Conservation (phyloP, 2,113 vertebrate genomes). For the Embiotoca jacksoni region DNA sequence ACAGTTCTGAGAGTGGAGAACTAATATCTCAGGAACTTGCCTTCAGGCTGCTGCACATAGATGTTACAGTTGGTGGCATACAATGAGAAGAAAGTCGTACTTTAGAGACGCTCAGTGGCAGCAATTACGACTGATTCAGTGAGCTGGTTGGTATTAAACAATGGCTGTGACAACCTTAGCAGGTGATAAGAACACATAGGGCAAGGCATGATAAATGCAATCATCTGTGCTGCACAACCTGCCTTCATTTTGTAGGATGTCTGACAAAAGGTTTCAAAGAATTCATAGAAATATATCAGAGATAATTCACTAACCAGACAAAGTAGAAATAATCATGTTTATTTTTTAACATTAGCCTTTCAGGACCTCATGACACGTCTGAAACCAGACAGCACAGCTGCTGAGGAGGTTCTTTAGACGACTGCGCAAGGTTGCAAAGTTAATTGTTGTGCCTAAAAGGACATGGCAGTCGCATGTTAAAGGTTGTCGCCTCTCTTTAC, state of each 20-base stretch:
- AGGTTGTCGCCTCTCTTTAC: conserved; percentile 73
- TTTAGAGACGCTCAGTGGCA: conserved; percentile 52
- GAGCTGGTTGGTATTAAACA: conserved; percentile 60
- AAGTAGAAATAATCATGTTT: conserved; percentile 42
- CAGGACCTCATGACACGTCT: conserved; percentile 8
- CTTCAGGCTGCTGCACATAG: conserved; percentile 73
- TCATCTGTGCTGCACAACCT: conserved; percentile 35
- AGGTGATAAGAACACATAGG: conserved; percentile 41
- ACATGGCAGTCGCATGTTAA: conserved; percentile 65
- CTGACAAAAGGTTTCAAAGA: conserved; percentile 41
- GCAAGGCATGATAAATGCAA: conserved; percentile 44
- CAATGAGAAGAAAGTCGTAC: conserved; percentile 64
- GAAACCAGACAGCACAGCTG: conserved; percentile 52
- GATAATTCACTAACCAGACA: conserved; percentile 41
- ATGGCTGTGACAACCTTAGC: conserved; percentile 54
- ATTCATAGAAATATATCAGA: conserved; percentile 21
- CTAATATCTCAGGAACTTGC: conserved; percentile 78
- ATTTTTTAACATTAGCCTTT: conserved; percentile 26
- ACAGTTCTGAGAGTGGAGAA: conserved; percentile 77
- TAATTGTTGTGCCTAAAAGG: conserved; percentile 73
- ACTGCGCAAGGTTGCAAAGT: conserved; percentile 76
- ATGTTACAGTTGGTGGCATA: conserved; percentile 69
- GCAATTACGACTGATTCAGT: conserved; percentile 64
- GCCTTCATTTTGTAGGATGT: conserved; percentile 49
- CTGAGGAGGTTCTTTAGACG: conserved; percentile 56